phyloP scores from a whole-genome alignment of 1,140 invertebrate species.

The Leptinotarsa defecta region DNA sequence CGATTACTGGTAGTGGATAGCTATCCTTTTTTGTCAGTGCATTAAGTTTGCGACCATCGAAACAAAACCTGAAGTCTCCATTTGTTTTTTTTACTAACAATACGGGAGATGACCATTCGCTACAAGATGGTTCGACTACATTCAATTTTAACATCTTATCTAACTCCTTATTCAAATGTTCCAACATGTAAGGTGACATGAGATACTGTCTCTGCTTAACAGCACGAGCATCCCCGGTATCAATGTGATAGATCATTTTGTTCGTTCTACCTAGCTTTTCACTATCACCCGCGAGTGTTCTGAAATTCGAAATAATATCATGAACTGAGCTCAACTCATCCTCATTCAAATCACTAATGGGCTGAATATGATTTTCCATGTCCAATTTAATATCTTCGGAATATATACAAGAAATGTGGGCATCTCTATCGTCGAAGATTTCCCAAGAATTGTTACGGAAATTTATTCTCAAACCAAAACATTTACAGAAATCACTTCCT shows the following conservation, averaged over 20 bases:
- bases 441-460: slow-evolving; percentile 3
- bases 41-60: slow-evolving; percentile 48
- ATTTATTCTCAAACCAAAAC: not conserved
- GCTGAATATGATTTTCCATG: not conserved
- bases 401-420: not conserved
- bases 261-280: slow-evolving; percentile 19
- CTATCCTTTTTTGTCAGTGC: slow-evolving; percentile 48
- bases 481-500: slow-evolving; percentile 12
- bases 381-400: not conserved
- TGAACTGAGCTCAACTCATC: not conserved
- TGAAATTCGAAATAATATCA: not conserved
- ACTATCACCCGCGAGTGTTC: not conserved
- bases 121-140: slow-evolving; percentile 34
- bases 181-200: slow-evolving; percentile 27
- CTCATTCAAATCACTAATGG: not conserved
- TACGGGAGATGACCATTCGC: slow-evolving; percentile 29
- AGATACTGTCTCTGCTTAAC: slow-evolving; percentile 28
- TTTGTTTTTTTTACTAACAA: slow-evolving; percentile 31
- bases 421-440: not conserved
- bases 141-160: slow-evolving; percentile 28
- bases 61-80: slow-evolving; percentile 43
- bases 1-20: slow-evolving; percentile 37
- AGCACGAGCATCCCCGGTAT: slow-evolving; percentile 15
- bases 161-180: slow-evolving; percentile 28
- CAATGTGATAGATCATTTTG: slow-evolving; percentile 17